Conservation (phyloP, 2,888 invertebrate genomes). For the Drosophila tripunctata region DNA sequence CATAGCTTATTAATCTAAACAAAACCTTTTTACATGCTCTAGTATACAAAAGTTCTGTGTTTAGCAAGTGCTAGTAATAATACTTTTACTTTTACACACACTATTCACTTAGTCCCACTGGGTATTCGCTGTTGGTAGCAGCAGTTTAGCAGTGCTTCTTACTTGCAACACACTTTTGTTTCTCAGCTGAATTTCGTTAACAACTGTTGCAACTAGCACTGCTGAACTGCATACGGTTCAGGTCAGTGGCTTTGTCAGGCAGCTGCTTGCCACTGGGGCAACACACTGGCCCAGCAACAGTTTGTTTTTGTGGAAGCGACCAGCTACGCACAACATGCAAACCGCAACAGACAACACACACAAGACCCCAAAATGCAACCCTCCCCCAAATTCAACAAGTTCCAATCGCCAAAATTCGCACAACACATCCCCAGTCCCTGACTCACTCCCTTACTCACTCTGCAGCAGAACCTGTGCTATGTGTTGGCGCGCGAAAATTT, state of each 20-base stretch:
- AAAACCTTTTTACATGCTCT: no score
- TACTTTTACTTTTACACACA: no score
- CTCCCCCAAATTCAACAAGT: no score
- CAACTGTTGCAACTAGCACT: background rate
- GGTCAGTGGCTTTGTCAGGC: conserved; percentile 21
- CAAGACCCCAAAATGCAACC: conserved; percentile 5
- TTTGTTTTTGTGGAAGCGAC: conserved; percentile 57
- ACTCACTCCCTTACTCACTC: background rate
- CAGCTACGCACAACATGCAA: conserved; percentile 52
- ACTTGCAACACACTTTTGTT: background rate
- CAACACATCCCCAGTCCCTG: background rate
- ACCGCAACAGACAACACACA: conserved; percentile 53
- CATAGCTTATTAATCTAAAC: no score
- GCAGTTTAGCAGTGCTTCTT: background rate
- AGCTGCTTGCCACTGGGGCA: conserved; percentile 29
- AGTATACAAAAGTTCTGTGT: no score
- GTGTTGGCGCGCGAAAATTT: conserved; percentile 42
- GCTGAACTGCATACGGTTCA: background rate
- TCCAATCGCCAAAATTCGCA: conserved; percentile 3
- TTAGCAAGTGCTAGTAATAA: no score
- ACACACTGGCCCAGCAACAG: conserved; percentile 67
- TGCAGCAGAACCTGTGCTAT: background rate
- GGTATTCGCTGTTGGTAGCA: no score
- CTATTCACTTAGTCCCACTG: no score
- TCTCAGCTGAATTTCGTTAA: background rate